These are phyloP conservation scores for Rugalucina vietnamica DNA, from an alignment of 2,888 invertebrate genomes.

Conservation along the genomic window DNA sequence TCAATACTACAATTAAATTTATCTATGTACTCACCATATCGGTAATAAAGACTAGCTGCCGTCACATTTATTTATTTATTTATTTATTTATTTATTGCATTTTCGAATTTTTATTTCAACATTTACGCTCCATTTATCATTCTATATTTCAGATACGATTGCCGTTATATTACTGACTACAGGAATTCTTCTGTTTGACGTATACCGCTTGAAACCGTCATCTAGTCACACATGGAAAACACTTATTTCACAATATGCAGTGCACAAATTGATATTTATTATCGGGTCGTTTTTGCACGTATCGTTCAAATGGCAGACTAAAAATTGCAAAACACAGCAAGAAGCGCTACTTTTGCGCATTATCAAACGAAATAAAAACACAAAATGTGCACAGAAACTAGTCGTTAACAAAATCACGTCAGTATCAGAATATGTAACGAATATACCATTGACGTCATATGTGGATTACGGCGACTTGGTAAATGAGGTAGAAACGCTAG, in stretches of 20 bases:
- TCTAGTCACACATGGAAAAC: conserved; percentile 13
- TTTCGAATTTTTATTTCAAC: no score
- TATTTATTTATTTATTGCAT: no score
- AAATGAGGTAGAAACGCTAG: conserved; percentile 25
- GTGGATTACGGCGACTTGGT: conserved; percentile 42
- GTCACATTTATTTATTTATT: background rate
- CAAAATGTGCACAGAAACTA: conserved; percentile 27
- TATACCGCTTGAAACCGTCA: conserved; percentile 28
- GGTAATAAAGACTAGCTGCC: background rate
- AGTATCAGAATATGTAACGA: conserved; percentile 25
- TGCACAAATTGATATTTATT: conserved; percentile 30
- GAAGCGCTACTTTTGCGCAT: conserved; percentile 30
- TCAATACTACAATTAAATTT: background rate
- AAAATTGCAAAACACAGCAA: conserved; percentile 38
- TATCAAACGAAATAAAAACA: conserved; percentile 40
- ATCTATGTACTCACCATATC: background rate
- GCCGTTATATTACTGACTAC: background rate
- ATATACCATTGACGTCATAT: conserved; percentile 46
- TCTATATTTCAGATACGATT: background rate
- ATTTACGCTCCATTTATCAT: no score
- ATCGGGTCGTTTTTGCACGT: conserved; percentile 33
- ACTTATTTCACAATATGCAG: conserved; percentile 24
- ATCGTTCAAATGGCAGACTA: conserved; percentile 28
- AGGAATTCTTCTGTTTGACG: conserved; percentile 16
- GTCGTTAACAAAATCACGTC: background rate